Percentiles rank a stretch among this genome's conserved stretches.
Conservation (phyloP, 35 echinoderm and acorn worm genomes). For the Hemicentrotus pulcherrimus region DNA sequence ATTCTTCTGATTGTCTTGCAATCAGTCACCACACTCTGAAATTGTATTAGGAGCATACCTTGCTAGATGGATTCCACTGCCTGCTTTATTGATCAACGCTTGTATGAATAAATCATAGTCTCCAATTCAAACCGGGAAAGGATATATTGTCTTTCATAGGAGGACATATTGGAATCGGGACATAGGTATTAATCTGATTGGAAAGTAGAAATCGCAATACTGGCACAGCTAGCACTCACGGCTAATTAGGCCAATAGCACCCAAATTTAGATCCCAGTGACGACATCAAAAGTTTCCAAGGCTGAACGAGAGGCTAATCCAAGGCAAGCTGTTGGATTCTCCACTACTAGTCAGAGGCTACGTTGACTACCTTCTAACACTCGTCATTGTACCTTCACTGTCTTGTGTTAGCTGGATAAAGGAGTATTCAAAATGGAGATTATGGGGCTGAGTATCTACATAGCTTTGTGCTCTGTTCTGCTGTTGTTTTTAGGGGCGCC, state of each 20-base stretch:
- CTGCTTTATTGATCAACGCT: slow-evolving; percentile 1
- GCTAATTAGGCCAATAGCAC: neutral
- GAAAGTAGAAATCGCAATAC: neutral
- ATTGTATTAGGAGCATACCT: neutral
- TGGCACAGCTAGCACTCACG: neutral
- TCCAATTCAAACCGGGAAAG: neutral
- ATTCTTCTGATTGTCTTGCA: neutral
- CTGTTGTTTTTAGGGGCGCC: neutral
- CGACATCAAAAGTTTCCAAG: neutral
- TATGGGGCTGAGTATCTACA: neutral
- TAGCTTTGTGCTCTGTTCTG: neutral
- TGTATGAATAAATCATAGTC: neutral
- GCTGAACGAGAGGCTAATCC: neutral
- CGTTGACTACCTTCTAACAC: neutral
- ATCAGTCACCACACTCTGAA: neutral
- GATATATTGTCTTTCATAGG: neutral
- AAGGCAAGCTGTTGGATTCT: neutral
- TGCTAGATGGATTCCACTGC: neutral
- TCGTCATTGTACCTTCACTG: neutral
- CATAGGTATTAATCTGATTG: neutral
- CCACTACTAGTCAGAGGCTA: neutral
- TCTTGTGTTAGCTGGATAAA: neutral
- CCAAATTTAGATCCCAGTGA: slow-evolving; percentile 17
- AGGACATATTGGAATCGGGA: neutral
- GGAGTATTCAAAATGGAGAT: slow-evolving; percentile 15